Percentiles rank a stretch among this genome's conserved stretches.
phyloP scores from a whole-genome alignment of 2,888 invertebrate species.

The Dolomedes plantarius region DNA sequence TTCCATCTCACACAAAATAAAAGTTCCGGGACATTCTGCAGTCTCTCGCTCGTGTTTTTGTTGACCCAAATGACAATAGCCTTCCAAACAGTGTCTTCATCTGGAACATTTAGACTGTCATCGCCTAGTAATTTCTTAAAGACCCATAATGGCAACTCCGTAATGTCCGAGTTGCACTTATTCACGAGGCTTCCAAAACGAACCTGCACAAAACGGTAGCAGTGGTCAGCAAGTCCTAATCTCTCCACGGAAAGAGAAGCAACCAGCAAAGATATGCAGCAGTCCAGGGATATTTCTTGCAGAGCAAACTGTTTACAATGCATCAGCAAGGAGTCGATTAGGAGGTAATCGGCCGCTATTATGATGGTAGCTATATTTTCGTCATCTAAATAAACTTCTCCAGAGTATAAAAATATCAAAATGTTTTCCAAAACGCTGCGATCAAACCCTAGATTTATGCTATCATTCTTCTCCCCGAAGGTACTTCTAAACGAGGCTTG shows the following conservation, averaged over 20 bases:
- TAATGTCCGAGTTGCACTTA: not conserved
- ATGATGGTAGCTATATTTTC: not conserved
- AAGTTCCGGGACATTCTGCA: not conserved
- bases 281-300: not conserved
- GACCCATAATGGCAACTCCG: not conserved
- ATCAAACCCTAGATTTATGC: not conserved
- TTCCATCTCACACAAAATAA: not conserved
- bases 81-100: not conserved
- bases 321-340: not conserved
- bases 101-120: not conserved
- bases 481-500: not conserved
- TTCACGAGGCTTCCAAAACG: not conserved
- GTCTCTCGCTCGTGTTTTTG: not conserved
- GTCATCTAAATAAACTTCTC: not conserved
- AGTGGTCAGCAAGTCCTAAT: not conserved
- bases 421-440: not conserved
- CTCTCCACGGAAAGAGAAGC: not conserved
- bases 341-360: not conserved
- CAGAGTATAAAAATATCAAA: not conserved
- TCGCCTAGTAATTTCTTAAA: not conserved
- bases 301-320: not conserved
- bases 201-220: not conserved
- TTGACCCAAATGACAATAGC: not conserved
- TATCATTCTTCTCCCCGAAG: not conserved
- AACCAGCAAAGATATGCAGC: not conserved